Conservation (phyloP, 1,140 invertebrate genomes). For the Charaxes varanes region DNA sequence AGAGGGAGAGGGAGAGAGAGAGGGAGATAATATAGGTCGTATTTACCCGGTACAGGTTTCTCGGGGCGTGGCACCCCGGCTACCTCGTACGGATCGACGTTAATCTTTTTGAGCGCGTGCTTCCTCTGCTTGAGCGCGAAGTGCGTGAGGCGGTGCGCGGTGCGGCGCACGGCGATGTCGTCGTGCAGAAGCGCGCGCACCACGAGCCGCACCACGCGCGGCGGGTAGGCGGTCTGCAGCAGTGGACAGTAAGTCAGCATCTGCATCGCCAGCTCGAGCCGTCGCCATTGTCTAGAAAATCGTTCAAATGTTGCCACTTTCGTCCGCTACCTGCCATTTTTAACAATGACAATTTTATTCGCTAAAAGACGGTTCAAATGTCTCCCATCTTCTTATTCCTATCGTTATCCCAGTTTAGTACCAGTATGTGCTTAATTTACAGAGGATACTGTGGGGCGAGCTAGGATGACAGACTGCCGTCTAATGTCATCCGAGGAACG, state of each 20-base stretch:
- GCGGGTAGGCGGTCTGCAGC: slow-evolving; percentile 79
- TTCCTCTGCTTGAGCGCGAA: slow-evolving; percentile 87
- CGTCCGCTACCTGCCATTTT: no score
- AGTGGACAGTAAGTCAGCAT: slow-evolving; percentile 83
- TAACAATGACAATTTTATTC: no score
- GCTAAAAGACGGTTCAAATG: no score
- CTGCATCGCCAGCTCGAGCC: slow-evolving; percentile 82
- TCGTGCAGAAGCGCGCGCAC: slow-evolving; percentile 83
- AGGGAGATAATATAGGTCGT: no score
- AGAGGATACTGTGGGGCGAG: no score
- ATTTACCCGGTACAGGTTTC: slow-evolving; percentile 47
- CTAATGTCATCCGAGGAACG: no score
- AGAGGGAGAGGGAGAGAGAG: no score
- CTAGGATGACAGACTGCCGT: no score
- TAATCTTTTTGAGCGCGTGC: slow-evolving; percentile 77
- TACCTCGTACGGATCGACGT: slow-evolving; percentile 72
- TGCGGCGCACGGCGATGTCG: slow-evolving; percentile 83
- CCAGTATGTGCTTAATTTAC: no score
- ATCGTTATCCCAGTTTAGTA: no score
- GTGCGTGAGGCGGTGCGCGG: slow-evolving; percentile 78
- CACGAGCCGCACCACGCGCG: slow-evolving; percentile 79
- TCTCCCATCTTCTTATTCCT: no score
- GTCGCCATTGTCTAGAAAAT: slow-evolving; percentile 84
- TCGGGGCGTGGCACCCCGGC: slow-evolving; percentile 40
- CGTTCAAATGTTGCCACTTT: not conserved